Base-by-base conservation (phyloP, 2,888 invertebrate genomes). In the Erebia epiphron region DNA sequence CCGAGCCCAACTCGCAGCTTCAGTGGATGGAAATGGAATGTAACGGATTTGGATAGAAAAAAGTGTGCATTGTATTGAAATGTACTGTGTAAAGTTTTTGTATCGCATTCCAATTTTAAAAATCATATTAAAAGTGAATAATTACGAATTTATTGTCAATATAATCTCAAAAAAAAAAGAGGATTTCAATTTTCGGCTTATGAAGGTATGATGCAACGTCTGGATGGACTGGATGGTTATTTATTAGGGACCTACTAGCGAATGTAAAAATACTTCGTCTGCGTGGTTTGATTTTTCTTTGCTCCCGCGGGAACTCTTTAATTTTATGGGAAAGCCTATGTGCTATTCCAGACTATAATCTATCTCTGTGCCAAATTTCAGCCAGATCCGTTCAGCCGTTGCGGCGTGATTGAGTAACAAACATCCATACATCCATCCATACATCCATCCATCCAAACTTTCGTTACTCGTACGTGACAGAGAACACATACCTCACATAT, bases 31-130 rank as follows among this genome's bases (percentile, higher is more conserved):
- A n/a, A 50, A 13, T 46, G 92, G 92, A 92, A 93, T 92, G 91
- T 90, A 92, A 92, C 92, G 92, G 92, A 90, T 87, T 89, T 89
- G 81, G 80, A 83, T 84, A 84, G 82, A 90, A 92, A 91, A 92
- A 92, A 88, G 83, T 78, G 83, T 86, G 77, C 74, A 88, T 92
- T 92, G 88, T 89, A 78, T 79, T 82, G 77, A 83, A 80, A 80
- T 81, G 83, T 78, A 80, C 82, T 84, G 81, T 81, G 80, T 80
- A 73, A 75, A 74, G 75, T 80, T 82, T 82, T 83, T 83, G 41
- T 67, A 68, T 71, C 52, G 67, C 62, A 35, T 65, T 62, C 52
- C 68, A 67, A 73, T 68, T 52, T 50, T 58, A 68, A 57, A 54
- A 62, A 69, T 61, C 66, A 66, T 21, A 72, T 70, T 70, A 71